These are phyloP conservation scores for Pardalotus punctatus DNA, from an alignment of 2,113 vertebrate genomes.

Conservation along the genomic window DNA sequence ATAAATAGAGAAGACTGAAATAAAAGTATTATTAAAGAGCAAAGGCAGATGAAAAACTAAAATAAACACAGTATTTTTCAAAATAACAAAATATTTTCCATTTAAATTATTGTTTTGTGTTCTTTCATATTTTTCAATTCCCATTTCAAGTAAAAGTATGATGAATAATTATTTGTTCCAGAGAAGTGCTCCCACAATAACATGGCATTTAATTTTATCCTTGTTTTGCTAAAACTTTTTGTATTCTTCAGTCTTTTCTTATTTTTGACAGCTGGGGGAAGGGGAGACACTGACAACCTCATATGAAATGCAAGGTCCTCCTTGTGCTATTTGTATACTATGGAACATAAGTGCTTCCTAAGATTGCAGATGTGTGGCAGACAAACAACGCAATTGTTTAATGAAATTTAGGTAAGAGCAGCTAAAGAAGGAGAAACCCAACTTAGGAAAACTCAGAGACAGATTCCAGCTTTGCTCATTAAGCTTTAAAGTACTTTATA, in stretches of 20 bases:
- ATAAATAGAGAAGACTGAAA: background rate
- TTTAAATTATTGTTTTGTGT: background rate
- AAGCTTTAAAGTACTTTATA: background rate
- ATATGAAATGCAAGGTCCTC: background rate
- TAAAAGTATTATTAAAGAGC: background rate
- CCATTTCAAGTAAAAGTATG: background rate
- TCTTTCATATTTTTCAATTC: background rate
- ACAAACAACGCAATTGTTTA: background rate
- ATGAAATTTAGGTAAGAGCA: background rate
- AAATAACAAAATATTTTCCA: background rate
- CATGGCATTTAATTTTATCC: background rate
- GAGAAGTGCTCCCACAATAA: background rate
- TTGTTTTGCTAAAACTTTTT: background rate
- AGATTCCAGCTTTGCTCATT: background rate
- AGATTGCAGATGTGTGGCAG: background rate
- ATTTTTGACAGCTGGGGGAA: background rate
- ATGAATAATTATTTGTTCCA: background rate
- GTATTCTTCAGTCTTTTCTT: background rate
- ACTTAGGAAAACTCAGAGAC: background rate
- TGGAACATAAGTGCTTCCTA: background rate
- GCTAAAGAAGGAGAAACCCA: constrained; percentile 5
- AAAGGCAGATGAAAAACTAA: background rate
- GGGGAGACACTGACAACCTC: background rate
- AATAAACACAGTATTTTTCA: background rate
- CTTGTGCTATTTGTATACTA: background rate